phyloP scores from a whole-genome alignment of 2,113 vertebrate genomes.

The Sorex araneus region DNA sequence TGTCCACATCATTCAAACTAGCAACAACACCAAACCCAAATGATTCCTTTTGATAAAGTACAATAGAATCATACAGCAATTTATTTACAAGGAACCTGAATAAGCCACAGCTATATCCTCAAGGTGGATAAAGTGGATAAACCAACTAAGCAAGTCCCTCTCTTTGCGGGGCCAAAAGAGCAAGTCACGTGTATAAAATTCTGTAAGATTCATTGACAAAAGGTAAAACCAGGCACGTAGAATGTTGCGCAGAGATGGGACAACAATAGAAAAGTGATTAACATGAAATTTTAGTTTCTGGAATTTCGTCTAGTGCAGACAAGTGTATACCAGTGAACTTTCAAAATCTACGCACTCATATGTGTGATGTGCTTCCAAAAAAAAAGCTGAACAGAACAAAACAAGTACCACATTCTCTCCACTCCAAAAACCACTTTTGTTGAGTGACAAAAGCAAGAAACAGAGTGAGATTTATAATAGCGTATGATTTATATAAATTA shows the following conservation, averaged over 20 bases:
- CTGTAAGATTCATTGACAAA: conserved; percentile 21
- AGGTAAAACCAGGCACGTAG: neutral
- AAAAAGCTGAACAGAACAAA: conserved; percentile 41
- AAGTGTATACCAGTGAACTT: neutral
- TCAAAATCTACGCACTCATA: neutral
- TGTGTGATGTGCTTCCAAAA: conserved; percentile 8
- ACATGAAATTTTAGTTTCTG: neutral
- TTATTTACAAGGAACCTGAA: neutral
- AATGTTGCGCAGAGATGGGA: conserved; percentile 30
- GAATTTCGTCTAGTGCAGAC: neutral
- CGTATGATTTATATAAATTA: conserved; percentile 57
- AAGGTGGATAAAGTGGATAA: neutral
- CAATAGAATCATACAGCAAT: neutral
- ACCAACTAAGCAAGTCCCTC: too few species aligned
- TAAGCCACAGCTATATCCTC: neutral
- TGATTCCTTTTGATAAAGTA: neutral
- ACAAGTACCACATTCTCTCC: neutral
- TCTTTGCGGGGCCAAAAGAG: neutral
- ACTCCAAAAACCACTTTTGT: neutral
- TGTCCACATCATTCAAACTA: neutral
- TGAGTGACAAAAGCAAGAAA: conserved; percentile 39
- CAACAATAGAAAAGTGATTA: neutral
- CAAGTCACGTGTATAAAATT: neutral
- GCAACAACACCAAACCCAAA: neutral
- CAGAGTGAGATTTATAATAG: conserved; percentile 21